These are phyloP conservation scores for Eupithecia vulgata DNA, from an alignment of 2,888 invertebrate species.

Conservation along the genomic window DNA sequence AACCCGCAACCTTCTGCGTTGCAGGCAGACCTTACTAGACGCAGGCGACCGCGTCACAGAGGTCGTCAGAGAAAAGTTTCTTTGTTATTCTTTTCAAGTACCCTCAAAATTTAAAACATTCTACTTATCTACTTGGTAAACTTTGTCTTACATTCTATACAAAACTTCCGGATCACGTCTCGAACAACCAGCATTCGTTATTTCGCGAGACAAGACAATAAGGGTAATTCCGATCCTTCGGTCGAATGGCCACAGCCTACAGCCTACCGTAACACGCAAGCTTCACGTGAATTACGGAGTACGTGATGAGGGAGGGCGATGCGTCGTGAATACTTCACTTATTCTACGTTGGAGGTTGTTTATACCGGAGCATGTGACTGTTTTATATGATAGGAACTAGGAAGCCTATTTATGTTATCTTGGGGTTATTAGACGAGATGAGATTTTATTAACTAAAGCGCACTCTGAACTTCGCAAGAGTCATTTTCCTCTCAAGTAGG, in stretches of 20 bases:
- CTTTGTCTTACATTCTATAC: too few species aligned
- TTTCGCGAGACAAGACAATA: constrained; percentile 22
- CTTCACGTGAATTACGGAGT: constrained; percentile 25
- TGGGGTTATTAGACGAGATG: neutral
- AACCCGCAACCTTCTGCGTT: too few species aligned
- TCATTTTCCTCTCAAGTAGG: neutral
- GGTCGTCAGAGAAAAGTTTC: too few species aligned
- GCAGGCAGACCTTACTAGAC: too few species aligned
- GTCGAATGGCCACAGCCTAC: constrained; percentile 17
- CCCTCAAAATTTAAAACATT: too few species aligned
- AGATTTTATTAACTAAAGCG: neutral
- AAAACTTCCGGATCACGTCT: neutral
- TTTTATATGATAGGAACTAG: too few species aligned
- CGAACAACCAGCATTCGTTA: neutral
- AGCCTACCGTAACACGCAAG: neutral
- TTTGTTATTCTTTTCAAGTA: too few species aligned
- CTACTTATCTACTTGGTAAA: too few species aligned
- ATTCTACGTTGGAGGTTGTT: constrained; percentile 28
- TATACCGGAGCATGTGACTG: neutral
- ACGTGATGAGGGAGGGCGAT: constrained; percentile 21
- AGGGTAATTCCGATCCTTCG: constrained; percentile 23
- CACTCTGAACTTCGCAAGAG: neutral
- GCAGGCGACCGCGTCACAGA: too few species aligned
- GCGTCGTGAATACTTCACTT: constrained; percentile 28
- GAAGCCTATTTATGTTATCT: neutral